Evolutionary conservation across 2,888 invertebrate genomes (phyloP).

Genomic region (Hanleya hanleyi): DNA sequence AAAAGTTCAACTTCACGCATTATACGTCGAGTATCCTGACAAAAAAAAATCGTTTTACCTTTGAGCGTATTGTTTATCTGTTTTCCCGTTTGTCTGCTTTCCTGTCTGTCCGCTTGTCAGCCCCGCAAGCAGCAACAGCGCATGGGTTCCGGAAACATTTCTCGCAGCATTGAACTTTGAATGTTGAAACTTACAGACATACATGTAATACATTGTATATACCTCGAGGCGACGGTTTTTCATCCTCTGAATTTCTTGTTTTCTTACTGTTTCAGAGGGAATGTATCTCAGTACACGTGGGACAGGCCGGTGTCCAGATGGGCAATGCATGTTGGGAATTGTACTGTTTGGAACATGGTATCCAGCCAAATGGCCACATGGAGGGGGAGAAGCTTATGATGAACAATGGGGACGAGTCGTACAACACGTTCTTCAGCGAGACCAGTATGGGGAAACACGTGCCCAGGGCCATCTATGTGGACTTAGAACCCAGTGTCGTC

Average conservation of each 20-base stretch:
- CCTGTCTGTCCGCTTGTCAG: too few species aligned
- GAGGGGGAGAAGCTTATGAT: slow-evolving; percentile 1
- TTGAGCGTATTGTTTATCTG: too few species aligned
- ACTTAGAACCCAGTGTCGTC: slow-evolving; percentile 11
- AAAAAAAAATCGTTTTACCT: too few species aligned
- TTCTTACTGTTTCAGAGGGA: slow-evolving; percentile 5
- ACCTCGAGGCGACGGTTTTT: too few species aligned
- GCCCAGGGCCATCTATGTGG: slow-evolving; percentile 5
- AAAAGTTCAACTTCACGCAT: too few species aligned
- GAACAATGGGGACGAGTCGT: slow-evolving; percentile 8
- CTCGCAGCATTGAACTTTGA: too few species aligned
- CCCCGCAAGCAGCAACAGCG: too few species aligned
- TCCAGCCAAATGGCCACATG: slow-evolving; percentile 12
- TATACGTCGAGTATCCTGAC: too few species aligned
- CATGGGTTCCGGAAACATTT: too few species aligned
- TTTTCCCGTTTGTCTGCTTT: too few species aligned
- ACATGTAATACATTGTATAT: too few species aligned
- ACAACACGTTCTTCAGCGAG: slow-evolving; percentile 14
- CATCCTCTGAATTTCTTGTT: background rate
- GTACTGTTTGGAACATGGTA: slow-evolving; percentile 11
- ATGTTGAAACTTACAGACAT: too few species aligned
- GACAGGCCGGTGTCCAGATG: slow-evolving; percentile 10
- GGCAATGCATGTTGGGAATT: slow-evolving; percentile 13
- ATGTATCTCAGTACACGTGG: slow-evolving; percentile 10
- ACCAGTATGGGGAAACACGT: slow-evolving; percentile 13